phyloP scores from a whole-genome alignment of 2,113 vertebrate genomes.

The Lepisosteus osseus region DNA sequence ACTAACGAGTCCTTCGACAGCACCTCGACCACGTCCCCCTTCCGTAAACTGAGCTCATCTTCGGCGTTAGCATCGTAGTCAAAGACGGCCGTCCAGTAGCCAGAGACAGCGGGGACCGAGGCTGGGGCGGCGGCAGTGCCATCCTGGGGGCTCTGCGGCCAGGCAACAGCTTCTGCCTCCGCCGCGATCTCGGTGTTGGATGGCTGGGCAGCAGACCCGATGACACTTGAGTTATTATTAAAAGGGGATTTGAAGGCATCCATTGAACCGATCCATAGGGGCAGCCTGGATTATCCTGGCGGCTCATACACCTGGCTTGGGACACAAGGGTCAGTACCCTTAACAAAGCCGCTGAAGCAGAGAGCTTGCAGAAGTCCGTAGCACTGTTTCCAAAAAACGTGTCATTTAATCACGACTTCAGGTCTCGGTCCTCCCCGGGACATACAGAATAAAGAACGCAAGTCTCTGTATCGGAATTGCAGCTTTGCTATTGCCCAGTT shows the following conservation, averaged over 20 bases:
- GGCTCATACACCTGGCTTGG: constrained; percentile 60
- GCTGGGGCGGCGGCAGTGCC: constrained; percentile 36
- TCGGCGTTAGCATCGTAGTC: constrained; percentile 93
- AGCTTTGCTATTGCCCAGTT: constrained; percentile 13
- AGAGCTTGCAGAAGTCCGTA: constrained; percentile 15
- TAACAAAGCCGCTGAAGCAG: constrained; percentile 26
- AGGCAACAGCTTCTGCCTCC: constrained; percentile 46
- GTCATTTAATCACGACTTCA: not conserved
- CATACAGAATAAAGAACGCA: not conserved
- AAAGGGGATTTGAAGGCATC: constrained; percentile 64
- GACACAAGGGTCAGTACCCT: constrained; percentile 31
- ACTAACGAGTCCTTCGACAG: constrained; percentile 91
- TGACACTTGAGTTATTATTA: constrained; percentile 53
- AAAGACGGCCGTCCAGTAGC: constrained; percentile 90
- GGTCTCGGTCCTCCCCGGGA: not conserved
- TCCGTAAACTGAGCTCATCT: constrained; percentile 89
- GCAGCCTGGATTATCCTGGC: constrained; percentile 54
- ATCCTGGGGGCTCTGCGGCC: constrained; percentile 29
- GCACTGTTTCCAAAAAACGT: not conserved
- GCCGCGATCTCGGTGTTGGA: constrained; percentile 48
- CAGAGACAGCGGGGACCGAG: constrained; percentile 26
- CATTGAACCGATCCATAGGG: constrained; percentile 72
- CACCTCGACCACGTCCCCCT: constrained; percentile 87
- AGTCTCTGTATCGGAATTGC: not conserved
- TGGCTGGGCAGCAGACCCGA: constrained; percentile 37